Percentiles rank a stretch among this genome's conserved stretches.
Evolutionary conservation across 2,113 vertebrate genomes (phyloP).

Genomic region (Acrocephalus arundinaceus): DNA sequence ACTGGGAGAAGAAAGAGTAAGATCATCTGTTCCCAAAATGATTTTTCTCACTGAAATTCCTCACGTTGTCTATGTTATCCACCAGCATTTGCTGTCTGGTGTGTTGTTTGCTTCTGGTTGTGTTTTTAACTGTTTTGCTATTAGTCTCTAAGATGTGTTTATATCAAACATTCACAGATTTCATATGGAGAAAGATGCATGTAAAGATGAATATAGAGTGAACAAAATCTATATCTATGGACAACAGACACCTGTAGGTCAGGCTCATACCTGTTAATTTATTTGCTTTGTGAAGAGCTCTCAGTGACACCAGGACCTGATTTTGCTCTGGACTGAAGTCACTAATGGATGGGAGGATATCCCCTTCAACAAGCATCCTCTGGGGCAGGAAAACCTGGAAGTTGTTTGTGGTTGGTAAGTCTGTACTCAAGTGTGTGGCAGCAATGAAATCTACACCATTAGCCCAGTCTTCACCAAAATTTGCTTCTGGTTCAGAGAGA

Average conservation of each 20-base stretch:
- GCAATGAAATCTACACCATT: constrained; percentile 65
- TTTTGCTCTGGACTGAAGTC: constrained; percentile 71
- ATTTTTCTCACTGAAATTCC: neutral
- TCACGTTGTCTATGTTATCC: neutral
- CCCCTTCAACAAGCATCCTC: constrained; percentile 40
- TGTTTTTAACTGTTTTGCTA: neutral
- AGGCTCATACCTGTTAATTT: constrained; percentile 50
- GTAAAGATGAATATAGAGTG: neutral
- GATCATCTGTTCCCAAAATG: neutral
- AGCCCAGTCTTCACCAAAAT: constrained; percentile 64
- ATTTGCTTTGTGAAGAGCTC: neutral
- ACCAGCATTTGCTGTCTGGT: neutral
- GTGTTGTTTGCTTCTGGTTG: neutral
- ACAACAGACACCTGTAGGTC: neutral
- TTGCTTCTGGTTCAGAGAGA: constrained; percentile 57
- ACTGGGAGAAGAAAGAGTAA: neutral
- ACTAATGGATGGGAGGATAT: constrained; percentile 43
- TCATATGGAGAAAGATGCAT: neutral
- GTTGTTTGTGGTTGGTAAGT: neutral
- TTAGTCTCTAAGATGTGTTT: neutral
- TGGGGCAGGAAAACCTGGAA: constrained; percentile 72
- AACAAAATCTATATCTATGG: neutral
- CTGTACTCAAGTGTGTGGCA: constrained; percentile 44
- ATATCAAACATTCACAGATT: neutral
- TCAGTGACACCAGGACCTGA: constrained; percentile 23